These are phyloP conservation scores for Koerneria pararmatus DNA, from an alignment of 2,888 invertebrate species.

Conservation along the genomic window DNA sequence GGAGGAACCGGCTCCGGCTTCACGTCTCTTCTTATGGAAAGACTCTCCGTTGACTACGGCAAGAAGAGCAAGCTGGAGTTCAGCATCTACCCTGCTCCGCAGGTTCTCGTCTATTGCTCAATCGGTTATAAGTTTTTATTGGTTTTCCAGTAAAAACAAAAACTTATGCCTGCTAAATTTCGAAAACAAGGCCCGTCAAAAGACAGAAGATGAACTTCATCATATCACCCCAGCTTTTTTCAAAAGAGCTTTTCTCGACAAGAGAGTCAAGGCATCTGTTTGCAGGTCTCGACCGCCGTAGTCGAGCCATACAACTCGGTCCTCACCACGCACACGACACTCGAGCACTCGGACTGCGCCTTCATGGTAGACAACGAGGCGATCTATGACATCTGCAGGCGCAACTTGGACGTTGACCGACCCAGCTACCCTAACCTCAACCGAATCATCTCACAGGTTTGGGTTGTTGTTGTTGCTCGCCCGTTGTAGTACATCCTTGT, in stretches of 20 bases:
- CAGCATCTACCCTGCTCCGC: conserved; percentile 82
- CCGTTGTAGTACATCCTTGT: too few species aligned
- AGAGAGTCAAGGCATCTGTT: too few species aligned
- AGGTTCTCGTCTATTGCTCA: too few species aligned
- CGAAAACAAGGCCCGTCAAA: too few species aligned
- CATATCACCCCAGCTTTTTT: too few species aligned
- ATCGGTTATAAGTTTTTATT: too few species aligned
- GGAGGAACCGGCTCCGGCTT: conserved; percentile 84
- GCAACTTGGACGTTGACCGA: conserved; percentile 69
- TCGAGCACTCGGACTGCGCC: conserved; percentile 64
- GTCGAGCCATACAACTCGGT: conserved; percentile 91
- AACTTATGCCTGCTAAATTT: too few species aligned
- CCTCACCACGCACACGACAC: conserved; percentile 81
- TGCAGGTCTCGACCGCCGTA: conserved; percentile 62
- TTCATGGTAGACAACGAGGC: conserved; percentile 68
- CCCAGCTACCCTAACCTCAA: conserved; percentile 85
- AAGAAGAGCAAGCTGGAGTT: conserved; percentile 84
- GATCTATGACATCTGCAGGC: conserved; percentile 82
- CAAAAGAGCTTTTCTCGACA: too few species aligned
- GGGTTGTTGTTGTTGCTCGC: too few species aligned
- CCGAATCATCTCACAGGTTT: conserved; percentile 84
- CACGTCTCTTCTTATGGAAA: conserved; percentile 80
- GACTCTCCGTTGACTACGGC: conserved; percentile 76
- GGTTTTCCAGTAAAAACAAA: too few species aligned
- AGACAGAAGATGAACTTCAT: too few species aligned